A percentile compares a stretch with the other conserved stretches of the same genome.
Evolutionary conservation across 2,113 vertebrate species (phyloP).

Genomic region (Glareola pratincola): DNA sequence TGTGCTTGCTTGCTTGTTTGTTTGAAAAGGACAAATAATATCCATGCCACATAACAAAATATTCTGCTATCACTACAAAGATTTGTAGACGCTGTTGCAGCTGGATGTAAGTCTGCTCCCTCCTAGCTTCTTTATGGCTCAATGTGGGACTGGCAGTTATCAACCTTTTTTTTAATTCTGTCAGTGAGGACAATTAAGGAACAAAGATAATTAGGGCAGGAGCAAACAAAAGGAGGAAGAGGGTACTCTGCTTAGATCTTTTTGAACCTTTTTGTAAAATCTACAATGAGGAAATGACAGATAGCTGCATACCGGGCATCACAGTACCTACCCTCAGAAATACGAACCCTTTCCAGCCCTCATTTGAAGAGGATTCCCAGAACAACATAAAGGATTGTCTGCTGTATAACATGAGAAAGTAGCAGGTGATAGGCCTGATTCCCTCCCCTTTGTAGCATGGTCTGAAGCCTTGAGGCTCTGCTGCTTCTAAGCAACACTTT

Average conservation of each 20-base stretch:
- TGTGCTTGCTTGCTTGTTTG: neutral
- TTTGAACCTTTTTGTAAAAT: slow-evolving; percentile 84
- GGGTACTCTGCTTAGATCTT: slow-evolving; percentile 85
- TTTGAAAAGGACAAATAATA: slow-evolving; percentile 10
- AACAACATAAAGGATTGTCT: slow-evolving; percentile 80
- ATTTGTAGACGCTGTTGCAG: neutral
- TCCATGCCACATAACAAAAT: neutral
- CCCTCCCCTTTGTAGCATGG: neutral
- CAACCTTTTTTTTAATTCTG: slow-evolving; percentile 49
- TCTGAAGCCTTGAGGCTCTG: neutral
- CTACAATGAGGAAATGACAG: slow-evolving; percentile 90
- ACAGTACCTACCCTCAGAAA: slow-evolving; percentile 75
- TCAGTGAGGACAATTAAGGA: slow-evolving; percentile 64
- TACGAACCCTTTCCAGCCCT: slow-evolving; percentile 76
- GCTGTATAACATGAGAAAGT: slow-evolving; percentile 74
- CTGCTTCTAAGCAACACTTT: neutral
- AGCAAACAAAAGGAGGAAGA: slow-evolving; percentile 78
- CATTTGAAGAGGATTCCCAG: slow-evolving; percentile 82
- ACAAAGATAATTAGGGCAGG: slow-evolving; percentile 69
- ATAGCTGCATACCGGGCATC: slow-evolving; percentile 77
- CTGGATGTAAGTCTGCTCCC: neutral
- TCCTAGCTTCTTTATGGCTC: neutral
- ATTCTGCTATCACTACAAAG: neutral
- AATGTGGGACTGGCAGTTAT: neutral
- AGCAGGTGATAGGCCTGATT: slow-evolving; percentile 75